Evolutionary conservation across 1,140 invertebrate genomes (phyloP), one percentile per base, ranked within the genome.

Genomic region (Aphelinus certus): DNA sequence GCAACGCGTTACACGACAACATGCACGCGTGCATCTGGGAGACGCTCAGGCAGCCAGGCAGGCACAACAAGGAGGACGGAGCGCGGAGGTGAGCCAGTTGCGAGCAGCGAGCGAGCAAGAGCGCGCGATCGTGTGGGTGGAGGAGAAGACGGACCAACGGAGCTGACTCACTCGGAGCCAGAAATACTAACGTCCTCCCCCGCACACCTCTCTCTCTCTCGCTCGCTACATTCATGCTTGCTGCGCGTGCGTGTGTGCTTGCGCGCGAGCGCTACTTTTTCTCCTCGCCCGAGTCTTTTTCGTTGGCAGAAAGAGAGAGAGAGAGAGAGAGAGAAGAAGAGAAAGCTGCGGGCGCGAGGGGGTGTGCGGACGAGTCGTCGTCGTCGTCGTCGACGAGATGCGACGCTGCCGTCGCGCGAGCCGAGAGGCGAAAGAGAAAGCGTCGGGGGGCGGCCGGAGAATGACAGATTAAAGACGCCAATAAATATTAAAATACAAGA

Each of bases 141-240:
- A 51, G 63, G 46, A 73, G 64, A 65, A 67, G 64, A 73, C 42
- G 26, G 58, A 45, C 45, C 26, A 0, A 60, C 58, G 46, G 75
- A 77, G 47, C 10, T 83, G 82, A 83, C 69, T 83, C 82, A 83
- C 71, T 77, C 5, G 46, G 45, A 58, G 66, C 77, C 82, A 82
- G 79, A 82, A 83, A 83, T 83, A 83, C 73, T 69, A 70, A 60
- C 48, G 62, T 47, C 0, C 58, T 51, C 26, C 43, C 57, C 5
- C 68, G 48, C 68, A 3, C 57, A 6, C 58, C 10, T 26, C 53
- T 26, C 62, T 56, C 45, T 48, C 53, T 45, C 55, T 42, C 47
- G 10, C 26, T 42, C 46, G 7, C 55, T 26, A 7, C 62, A 7
- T n/a, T 4, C 6, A 58, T 45, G 7, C 64, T 2, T 7, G 7